Evolutionary conservation across 2,113 vertebrate genomes (phyloP), one percentile per base, ranked within the genome.

Genomic region (Misgurnus mizolepis): DNA sequence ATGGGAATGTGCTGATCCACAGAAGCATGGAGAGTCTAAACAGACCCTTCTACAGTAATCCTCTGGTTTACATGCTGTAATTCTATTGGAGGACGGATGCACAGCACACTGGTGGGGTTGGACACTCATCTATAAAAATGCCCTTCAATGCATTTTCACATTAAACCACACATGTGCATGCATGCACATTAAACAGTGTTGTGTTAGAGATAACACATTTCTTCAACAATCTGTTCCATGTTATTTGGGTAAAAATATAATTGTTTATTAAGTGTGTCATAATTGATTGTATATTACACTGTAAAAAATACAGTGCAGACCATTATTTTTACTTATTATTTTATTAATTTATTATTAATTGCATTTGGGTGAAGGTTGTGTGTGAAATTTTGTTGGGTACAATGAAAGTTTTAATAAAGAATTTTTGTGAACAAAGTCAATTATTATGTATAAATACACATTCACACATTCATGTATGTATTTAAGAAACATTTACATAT

Each of bases 41-140:
- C 43, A 18, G 74, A 53, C 18, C 40, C 56, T 65, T 65, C 22
- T 47, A 58, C 41, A 65, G 66, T 86, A 87, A 87, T 87, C 86
- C 82, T 41, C 14, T 71, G 82, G 55, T 86, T 87, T 86, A 87
- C 83, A 86, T 58, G 61, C 74, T 85, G 84, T 87, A 85, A 85
- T 84, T 84, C 84, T 79, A 69, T 62, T 65, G 65, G 22, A 53
- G 75, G 56, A 75, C 74, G 69, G 69, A 49, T 53, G 49, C 40
- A 70, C 58, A 45, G 69, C 64, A 80, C 61, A 74, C 69, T 64
- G 47, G n/a, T 8, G 49, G 40, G 64, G 45, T n/a, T 18, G 41
- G 72, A 39, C 62, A 67, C 67, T 60, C 76, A 65, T 12, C 62
- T 45, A 43, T 2, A 6, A 47, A 47, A 18, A 12, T 56, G 17